Percentiles rank a stretch among this genome's conserved stretches.
phyloP scores from a whole-genome alignment of 2,888 invertebrate species.

The Synergus itoensis region DNA sequence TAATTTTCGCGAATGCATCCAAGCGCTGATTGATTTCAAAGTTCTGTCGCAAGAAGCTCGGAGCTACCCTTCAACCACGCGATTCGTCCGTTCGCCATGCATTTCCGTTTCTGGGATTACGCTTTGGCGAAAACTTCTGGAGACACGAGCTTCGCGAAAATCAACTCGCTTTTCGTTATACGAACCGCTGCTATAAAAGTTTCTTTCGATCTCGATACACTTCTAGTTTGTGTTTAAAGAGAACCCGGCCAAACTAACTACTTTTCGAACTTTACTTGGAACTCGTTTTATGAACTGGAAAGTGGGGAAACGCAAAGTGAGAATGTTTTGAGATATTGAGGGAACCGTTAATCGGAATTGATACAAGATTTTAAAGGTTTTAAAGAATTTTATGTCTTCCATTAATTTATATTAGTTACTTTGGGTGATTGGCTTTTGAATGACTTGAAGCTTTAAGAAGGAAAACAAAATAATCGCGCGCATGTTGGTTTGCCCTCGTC shows the following conservation, averaged over 20 bases:
- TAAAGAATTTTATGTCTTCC: no score
- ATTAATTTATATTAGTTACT: no score
- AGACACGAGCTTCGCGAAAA: constrained; percentile 36
- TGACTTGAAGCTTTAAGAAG: no score
- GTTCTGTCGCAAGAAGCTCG: constrained; percentile 71
- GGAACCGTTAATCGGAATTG: not conserved
- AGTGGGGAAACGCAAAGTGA: not conserved
- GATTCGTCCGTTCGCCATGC: constrained; percentile 54
- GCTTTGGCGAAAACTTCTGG: constrained; percentile 19
- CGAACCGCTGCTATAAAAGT: constrained; percentile 22
- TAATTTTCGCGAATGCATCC: constrained; percentile 75
- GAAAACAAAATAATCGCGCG: no score
- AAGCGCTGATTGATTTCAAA: constrained; percentile 75
- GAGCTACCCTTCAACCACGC: constrained; percentile 54
- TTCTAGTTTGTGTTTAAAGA: constrained; percentile 26
- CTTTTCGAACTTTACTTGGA: constrained; percentile 11
- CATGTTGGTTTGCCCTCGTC: no score
- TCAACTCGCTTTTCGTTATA: constrained; percentile 29
- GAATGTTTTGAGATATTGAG: not conserved
- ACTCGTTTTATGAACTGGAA: not conserved
- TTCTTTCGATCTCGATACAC: constrained; percentile 40
- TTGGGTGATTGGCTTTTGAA: no score
- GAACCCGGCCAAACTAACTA: constrained; percentile 22
- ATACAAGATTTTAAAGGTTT: no score
- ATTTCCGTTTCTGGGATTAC: constrained; percentile 47